Evolutionary conservation across 64 coral and sea anemone genomes (phyloP).

Genomic region (Anthopleura sola): DNA sequence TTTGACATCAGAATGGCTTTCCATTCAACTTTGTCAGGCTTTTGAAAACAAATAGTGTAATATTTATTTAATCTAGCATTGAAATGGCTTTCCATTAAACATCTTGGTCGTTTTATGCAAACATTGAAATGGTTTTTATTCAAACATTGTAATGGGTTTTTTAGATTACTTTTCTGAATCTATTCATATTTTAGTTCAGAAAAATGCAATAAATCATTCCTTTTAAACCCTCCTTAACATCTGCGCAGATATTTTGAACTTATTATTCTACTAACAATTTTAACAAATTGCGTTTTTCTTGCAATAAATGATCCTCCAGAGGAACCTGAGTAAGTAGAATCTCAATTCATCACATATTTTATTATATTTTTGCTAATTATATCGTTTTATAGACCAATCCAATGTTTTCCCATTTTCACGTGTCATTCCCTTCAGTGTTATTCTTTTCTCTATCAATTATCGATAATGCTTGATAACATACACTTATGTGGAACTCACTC

Average conservation of each 20-base stretch:
- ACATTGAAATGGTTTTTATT: background rate
- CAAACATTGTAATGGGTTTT: conserved; percentile 3
- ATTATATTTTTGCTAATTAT: background rate
- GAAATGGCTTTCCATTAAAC: background rate
- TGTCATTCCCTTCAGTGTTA: background rate
- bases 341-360: background rate
- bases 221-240: conserved; percentile 47
- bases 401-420: too few relatives aligned
- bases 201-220: background rate
- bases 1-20: background rate
- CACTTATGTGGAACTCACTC: background rate
- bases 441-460: background rate
- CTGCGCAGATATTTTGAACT: conserved; percentile 85
- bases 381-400: background rate
- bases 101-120: background rate
- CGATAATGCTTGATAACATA: background rate
- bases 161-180: background rate
- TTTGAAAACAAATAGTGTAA: background rate
- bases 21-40: background rate
- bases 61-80: background rate
- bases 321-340: conserved; percentile 85
- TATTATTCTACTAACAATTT: conserved; percentile 93
- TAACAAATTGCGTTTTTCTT: conserved; percentile 99
- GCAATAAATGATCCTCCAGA: conserved; percentile 89
- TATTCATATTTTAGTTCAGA: background rate